Evolutionary conservation across 37 sponge, comb jelly and placozoan species (phyloP).

Genomic region (Eunapius fragilis): DNA sequence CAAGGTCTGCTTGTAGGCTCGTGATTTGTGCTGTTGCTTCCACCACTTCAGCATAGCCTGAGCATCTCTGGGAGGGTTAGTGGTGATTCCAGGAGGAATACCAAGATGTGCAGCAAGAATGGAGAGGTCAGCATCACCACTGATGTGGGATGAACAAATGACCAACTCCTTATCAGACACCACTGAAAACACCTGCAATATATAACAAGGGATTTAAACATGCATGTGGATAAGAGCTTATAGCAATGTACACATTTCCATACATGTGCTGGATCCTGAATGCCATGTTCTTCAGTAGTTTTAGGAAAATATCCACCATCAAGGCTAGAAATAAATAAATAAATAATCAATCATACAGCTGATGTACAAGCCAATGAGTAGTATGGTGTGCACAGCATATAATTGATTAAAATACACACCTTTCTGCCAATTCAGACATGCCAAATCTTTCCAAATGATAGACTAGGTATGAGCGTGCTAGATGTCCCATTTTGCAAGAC

Average conservation of each 20-base stretch:
- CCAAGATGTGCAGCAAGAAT: not conserved
- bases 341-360: too few relatives aligned
- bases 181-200: not conserved
- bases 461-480: not conserved
- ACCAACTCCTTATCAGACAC: not conserved
- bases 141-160: not conserved
- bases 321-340: too few relatives aligned
- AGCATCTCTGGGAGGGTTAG: not conserved
- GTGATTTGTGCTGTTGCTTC: not conserved
- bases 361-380: too few relatives aligned
- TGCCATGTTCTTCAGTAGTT: too few relatives aligned
- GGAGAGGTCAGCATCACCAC: not conserved
- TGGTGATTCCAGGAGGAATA: not conserved
- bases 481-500: not conserved
- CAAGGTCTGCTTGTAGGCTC: not conserved
- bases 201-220: not conserved
- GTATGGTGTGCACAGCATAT: too few relatives aligned
- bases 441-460: not conserved
- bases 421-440: not conserved
- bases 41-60: not conserved
- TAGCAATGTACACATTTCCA: too few relatives aligned
- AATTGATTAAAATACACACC: not conserved
- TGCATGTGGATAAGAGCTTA: too few relatives aligned
- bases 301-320: too few relatives aligned
- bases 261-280: too few relatives aligned